Conservation (phyloP, 1,140 invertebrate genomes). For the Heterodera schachtii region DNA sequence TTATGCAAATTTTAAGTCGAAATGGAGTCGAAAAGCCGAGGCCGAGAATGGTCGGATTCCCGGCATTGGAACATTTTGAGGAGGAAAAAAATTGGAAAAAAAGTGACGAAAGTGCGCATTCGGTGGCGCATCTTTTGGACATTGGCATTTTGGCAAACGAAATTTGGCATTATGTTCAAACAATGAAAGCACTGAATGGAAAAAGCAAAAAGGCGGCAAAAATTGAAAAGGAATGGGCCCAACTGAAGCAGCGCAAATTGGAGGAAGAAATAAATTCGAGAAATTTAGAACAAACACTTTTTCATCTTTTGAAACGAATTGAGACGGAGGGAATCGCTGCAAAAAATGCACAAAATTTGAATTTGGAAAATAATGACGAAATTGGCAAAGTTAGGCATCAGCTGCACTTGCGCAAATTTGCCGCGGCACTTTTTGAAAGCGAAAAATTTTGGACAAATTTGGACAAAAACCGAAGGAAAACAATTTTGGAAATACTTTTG, state of each 20-base stretch:
- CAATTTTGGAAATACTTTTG: not conserved
- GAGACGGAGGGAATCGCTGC: not conserved
- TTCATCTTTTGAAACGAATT: not conserved
- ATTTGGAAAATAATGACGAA: not conserved
- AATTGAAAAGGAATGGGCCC: not conserved
- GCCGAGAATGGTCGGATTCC: not conserved
- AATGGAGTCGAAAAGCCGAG: not conserved
- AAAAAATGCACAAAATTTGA: slow-evolving; percentile 2
- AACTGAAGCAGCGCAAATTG: not conserved
- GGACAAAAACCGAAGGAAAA: not conserved
- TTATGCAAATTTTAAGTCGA: not conserved
- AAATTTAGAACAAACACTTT: not conserved
- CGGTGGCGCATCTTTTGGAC: not conserved
- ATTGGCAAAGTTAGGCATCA: not conserved
- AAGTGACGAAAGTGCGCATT: not conserved
- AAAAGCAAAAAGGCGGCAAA: not conserved
- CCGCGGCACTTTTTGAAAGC: not conserved
- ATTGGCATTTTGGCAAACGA: not conserved
- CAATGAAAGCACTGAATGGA: not conserved
- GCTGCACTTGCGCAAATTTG: not conserved
- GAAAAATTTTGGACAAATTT: not conserved
- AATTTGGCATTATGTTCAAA: not conserved
- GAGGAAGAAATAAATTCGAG: not conserved
- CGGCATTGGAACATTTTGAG: not conserved
- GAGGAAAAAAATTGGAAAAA: not conserved